phyloP scores from a whole-genome alignment of 2,797 vertebrate species.

The Oryzias sinensis region DNA sequence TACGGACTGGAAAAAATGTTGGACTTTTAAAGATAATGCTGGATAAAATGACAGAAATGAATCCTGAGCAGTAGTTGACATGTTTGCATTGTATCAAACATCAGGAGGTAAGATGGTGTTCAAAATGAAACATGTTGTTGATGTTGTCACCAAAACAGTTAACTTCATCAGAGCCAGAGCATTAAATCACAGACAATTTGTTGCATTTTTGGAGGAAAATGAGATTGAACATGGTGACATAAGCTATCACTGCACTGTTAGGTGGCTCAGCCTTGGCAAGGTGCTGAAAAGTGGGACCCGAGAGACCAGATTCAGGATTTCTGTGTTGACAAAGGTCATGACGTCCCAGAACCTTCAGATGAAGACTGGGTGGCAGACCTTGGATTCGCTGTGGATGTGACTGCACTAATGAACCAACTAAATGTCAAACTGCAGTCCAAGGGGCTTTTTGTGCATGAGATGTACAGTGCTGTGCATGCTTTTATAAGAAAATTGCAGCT shows the following conservation, averaged over 20 bases:
- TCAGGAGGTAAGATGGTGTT: too few relatives aligned
- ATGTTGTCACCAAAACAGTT: too few relatives aligned
- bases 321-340: neutral
- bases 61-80: neutral
- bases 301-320: neutral
- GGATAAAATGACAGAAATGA: neutral
- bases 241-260: neutral
- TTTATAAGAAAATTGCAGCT: slow-evolving; percentile 2
- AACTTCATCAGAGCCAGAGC: too few relatives aligned
- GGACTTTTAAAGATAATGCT: slow-evolving; percentile 1
- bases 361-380: neutral
- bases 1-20: neutral
- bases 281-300: neutral
- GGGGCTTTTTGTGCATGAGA: neutral
- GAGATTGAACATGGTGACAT: too few relatives aligned
- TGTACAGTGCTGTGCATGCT: slow-evolving; percentile 1
- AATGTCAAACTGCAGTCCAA: neutral
- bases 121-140: too few relatives aligned
- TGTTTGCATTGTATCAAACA: too few relatives aligned
- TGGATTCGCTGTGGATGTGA: neutral
- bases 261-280: slow-evolving; percentile 4
- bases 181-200: too few relatives aligned
- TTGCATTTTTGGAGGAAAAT: too few relatives aligned
- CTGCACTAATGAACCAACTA: neutral
- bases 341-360: neutral